Percentiles rank a stretch among this genome's conserved stretches.
These are phyloP conservation scores for Apamea anceps DNA, from an alignment of 2,888 invertebrate genomes.

Conservation along the genomic window DNA sequence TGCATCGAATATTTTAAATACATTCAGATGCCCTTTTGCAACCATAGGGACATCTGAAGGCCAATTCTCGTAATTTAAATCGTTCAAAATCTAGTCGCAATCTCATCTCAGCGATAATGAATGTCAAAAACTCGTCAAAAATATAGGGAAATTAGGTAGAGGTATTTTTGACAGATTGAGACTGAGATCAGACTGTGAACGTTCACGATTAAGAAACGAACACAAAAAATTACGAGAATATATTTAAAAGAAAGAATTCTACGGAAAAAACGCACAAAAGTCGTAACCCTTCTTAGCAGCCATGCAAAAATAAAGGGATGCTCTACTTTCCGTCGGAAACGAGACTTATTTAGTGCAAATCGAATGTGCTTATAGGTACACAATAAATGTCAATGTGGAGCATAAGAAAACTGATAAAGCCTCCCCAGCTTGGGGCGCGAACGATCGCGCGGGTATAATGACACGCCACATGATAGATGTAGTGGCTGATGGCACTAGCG, in stretches of 20 bases:
- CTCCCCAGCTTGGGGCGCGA: slow-evolving; percentile 36
- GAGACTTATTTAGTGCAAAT: slow-evolving; percentile 51
- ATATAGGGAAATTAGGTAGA: too few species aligned
- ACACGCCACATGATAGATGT: slow-evolving; percentile 59
- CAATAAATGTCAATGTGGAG: slow-evolving; percentile 48
- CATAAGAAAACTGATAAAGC: slow-evolving; percentile 49
- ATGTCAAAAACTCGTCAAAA: too few species aligned
- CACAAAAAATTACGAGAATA: too few species aligned
- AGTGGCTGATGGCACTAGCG: slow-evolving; percentile 56
- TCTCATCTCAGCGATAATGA: too few species aligned
- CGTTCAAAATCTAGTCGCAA: too few species aligned
- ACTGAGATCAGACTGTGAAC: too few species aligned
- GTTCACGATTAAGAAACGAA: too few species aligned
- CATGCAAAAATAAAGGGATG: slow-evolving; percentile 3
- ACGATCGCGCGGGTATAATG: slow-evolving; percentile 51
- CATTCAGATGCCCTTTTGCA: background rate
- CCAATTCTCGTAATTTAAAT: too few species aligned
- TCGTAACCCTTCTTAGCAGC: background rate
- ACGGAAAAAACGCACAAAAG: background rate
- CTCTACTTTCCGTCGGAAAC: slow-evolving; percentile 18
- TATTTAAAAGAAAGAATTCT: background rate
- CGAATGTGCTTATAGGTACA: slow-evolving; percentile 47
- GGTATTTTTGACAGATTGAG: too few species aligned
- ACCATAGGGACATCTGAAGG: too few species aligned
- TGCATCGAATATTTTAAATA: background rate